Conservation (phyloP, 2,113 vertebrate species). For the Centropus bengalensis region DNA sequence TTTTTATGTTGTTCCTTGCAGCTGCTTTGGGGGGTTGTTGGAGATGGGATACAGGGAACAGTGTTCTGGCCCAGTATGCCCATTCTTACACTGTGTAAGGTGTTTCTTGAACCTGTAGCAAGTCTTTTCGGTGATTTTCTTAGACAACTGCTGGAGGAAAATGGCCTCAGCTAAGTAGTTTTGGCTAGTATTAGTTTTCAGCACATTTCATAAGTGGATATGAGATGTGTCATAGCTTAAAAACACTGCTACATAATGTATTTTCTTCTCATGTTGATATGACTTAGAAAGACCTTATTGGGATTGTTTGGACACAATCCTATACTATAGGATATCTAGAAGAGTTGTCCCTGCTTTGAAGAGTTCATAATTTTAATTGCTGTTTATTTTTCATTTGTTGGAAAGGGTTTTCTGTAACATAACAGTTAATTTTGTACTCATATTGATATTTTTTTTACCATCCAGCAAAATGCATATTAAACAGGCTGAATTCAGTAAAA, state of each 20-base stretch:
- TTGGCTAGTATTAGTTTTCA: neutral
- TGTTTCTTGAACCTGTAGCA: neutral
- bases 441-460: constrained; percentile 23
- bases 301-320: neutral
- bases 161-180: neutral
- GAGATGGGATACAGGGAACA: neutral
- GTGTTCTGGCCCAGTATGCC: neutral
- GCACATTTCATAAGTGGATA: neutral
- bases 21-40: neutral
- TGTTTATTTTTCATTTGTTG: constrained; percentile 27
- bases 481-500: constrained; percentile 36
- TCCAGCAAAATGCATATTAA: constrained; percentile 25
- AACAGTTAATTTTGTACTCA: neutral
- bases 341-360: neutral
- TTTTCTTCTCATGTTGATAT: neutral
- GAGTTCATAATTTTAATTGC: neutral
- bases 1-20: neutral
- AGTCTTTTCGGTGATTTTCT: neutral
- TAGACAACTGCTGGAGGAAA: neutral
- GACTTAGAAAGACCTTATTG: neutral
- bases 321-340: neutral
- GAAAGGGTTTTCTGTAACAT: neutral
- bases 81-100: neutral
- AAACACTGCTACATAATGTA: neutral
- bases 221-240: neutral